Evolutionary conservation across 2,113 vertebrate genomes (phyloP), one percentile per base, ranked within the genome.

Genomic region (Puffinus mauretanicus): DNA sequence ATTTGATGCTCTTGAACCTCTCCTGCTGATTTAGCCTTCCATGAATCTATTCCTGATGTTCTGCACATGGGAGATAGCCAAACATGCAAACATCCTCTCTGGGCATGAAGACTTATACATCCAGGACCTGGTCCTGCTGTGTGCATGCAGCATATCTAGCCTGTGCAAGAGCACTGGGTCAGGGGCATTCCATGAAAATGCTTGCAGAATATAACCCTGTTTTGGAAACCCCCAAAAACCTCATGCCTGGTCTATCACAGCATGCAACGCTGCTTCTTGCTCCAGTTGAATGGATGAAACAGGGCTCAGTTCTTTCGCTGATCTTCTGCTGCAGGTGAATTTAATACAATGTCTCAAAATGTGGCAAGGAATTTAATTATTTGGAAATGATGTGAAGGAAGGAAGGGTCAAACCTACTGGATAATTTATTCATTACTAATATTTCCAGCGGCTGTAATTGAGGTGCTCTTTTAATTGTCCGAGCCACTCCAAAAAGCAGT

Each of bases 371-470:
- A 86, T 95, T 82, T 77, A 95, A 96, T 93, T 96, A 93, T 89
- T 96, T 88, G 82, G 84, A 92, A 90, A 88, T 15, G 12, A 87
- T 82, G 67, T 70, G 91, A 58, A 87, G 51, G 88, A 94, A 96
- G 87, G 76, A 92, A 77, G 77, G 77, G 81, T 76, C 89, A 82
- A 77, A 58, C 54, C 65, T 49, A 3, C 55, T 49, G 60, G 91
- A 89, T 96, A 96, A 97, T 96, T 95, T 97, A 97, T 97, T 97
- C 96, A 96, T 94, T 71, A 60, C 89, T 85, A 77, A 79, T 96
- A 86, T 93, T 81, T 97, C 78, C 93, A 91, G 89, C 8, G 2
- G 82, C 94, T 95, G 80, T 96, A 95, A 96, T 95, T 93, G 93
- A 96, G 89, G 93, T 84, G 70, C 62, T 93, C 42, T 97, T 96